phyloP scores from a whole-genome alignment of 1,140 invertebrate species.

The Drosophila repleta region DNA sequence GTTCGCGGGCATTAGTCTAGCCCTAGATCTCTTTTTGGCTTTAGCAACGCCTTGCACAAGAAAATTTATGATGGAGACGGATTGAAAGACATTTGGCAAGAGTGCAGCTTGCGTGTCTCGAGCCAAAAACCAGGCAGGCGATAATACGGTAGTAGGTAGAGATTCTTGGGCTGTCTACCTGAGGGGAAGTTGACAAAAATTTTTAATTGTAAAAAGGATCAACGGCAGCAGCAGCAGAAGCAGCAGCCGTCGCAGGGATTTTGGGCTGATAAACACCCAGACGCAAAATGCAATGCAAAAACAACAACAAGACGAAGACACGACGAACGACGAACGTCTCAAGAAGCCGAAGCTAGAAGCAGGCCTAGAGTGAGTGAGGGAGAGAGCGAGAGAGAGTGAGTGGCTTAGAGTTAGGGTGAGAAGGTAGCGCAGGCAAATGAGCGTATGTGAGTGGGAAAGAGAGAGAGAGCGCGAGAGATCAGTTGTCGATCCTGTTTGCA shows the following conservation, averaged over 20 bases:
- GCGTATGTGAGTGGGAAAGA: background rate
- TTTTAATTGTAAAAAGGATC: slow-evolving; percentile 67
- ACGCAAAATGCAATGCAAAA: slow-evolving; percentile 71
- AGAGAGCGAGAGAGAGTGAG: background rate
- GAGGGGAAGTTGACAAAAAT: slow-evolving; percentile 75
- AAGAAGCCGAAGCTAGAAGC: slow-evolving; percentile 43
- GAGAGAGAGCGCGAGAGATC: background rate
- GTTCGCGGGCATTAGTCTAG: slow-evolving; percentile 35
- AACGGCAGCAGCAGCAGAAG: slow-evolving; percentile 24
- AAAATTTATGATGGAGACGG: slow-evolving; percentile 54
- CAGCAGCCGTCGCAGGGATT: slow-evolving; percentile 50
- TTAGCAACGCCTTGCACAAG: slow-evolving; percentile 45
- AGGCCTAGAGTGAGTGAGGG: slow-evolving; percentile 7
- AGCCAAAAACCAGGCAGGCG: slow-evolving; percentile 32
- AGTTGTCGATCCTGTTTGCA: slow-evolving; percentile 56
- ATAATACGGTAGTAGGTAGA: slow-evolving; percentile 54
- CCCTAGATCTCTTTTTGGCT: slow-evolving; percentile 48
- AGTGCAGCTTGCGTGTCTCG: slow-evolving; percentile 49
- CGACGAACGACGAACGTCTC: slow-evolving; percentile 26
- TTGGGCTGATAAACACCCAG: slow-evolving; percentile 64
- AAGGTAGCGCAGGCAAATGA: background rate
- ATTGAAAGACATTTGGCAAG: slow-evolving; percentile 3
- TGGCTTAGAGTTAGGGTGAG: background rate
- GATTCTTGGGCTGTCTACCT: slow-evolving; percentile 62
- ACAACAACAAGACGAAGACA: slow-evolving; percentile 27